Percentiles rank a stretch among this genome's conserved stretches.
These are phyloP conservation scores for Petrolisthes cinctipes DNA, from an alignment of 2,888 invertebrate species.

Conservation along the genomic window DNA sequence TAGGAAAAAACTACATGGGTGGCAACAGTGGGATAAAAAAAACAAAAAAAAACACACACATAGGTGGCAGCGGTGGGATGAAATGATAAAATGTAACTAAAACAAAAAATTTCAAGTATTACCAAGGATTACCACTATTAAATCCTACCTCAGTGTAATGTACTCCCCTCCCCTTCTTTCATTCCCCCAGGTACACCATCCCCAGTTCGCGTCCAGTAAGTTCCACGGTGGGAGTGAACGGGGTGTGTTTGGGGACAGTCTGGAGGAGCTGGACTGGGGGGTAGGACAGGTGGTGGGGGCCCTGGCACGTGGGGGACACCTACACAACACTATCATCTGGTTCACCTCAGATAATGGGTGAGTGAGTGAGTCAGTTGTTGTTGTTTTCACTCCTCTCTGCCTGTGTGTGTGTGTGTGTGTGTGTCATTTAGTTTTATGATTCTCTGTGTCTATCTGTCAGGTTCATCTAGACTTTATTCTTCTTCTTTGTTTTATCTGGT, in stretches of 20 bases:
- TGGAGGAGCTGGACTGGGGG: conserved; percentile 66
- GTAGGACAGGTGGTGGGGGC: conserved; percentile 52
- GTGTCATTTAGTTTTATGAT: too few relatives aligned
- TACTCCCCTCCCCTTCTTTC: neutral
- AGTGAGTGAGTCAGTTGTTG: neutral
- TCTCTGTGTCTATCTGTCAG: neutral
- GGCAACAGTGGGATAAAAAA: too few relatives aligned
- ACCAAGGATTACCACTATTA: neutral
- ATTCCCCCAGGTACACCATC: conserved; percentile 38
- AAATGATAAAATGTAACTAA: neutral
- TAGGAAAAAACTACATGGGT: too few relatives aligned
- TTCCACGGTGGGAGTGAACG: conserved; percentile 35
- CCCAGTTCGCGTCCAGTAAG: conserved; percentile 44
- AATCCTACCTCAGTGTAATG: neutral
- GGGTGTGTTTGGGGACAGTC: conserved; percentile 64
- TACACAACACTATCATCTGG: conserved; percentile 66
- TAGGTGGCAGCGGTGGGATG: neutral
- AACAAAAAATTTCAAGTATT: too few relatives aligned
- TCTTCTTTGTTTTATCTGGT: neutral
- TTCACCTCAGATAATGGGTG: conserved; percentile 66
- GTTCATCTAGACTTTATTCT: neutral
- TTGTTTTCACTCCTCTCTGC: neutral
- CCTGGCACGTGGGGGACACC: conserved; percentile 32
- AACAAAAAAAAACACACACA: too few relatives aligned
- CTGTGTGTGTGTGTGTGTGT: too few relatives aligned